These are phyloP conservation scores for Lucifuga dentata DNA, from an alignment of 2,113 vertebrate genomes.

Conservation along the genomic window DNA sequence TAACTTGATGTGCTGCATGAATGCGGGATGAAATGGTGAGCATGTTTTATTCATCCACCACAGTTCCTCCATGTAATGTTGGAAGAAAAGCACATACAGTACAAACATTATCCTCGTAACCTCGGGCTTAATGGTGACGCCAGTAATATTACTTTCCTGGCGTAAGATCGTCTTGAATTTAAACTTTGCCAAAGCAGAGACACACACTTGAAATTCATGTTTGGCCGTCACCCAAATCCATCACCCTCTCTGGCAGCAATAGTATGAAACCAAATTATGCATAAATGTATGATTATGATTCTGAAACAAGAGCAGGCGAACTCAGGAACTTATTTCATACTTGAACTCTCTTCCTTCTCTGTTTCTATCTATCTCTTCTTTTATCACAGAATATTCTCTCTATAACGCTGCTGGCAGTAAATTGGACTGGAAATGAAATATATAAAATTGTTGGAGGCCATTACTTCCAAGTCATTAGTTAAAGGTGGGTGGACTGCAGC, in stretches of 20 bases:
- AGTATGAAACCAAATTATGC: neutral
- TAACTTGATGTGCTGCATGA: conserved; percentile 46
- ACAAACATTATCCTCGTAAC: conserved; percentile 36
- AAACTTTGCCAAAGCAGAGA: neutral
- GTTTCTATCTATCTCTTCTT: neutral
- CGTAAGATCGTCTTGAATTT: neutral
- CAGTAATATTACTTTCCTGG: conserved; percentile 22
- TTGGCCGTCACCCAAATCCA: neutral
- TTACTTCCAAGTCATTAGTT: conserved; percentile 74
- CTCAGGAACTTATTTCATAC: conserved; percentile 12
- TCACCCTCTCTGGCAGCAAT: neutral
- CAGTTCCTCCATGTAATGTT: conserved; percentile 31
- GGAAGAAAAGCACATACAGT: conserved; percentile 16
- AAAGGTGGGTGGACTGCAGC: conserved; percentile 72
- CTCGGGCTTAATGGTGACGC: conserved; percentile 14
- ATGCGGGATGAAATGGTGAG: conserved; percentile 35
- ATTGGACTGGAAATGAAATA: conserved; percentile 68
- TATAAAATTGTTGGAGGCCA: conserved; percentile 71
- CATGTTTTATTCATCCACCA: conserved; percentile 67
- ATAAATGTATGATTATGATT: neutral
- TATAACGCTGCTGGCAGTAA: conserved; percentile 23
- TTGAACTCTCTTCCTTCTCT: neutral
- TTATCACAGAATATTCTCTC: conserved; percentile 28
- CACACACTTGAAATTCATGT: neutral
- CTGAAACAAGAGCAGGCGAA: conserved; percentile 10